Evolutionary conservation across 1,140 invertebrate species (phyloP), one percentile per base, ranked within the genome.

Genomic region (Bursaphelenchus mucronatus): DNA sequence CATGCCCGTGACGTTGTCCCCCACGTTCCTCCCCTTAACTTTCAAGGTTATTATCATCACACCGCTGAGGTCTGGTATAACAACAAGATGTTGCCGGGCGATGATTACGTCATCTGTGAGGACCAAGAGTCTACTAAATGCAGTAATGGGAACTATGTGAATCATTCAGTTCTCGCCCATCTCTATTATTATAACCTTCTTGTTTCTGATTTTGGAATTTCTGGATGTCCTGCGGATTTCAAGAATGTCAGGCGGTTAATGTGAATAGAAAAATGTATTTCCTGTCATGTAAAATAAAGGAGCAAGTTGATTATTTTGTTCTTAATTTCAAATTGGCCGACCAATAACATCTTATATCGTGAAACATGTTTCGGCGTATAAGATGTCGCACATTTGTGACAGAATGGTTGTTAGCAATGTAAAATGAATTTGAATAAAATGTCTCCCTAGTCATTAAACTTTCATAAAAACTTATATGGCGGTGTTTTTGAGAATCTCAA

Each of bases 31-130:
- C 44, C 62, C 40, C 52, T 62, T 11, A 51, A 50, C 45, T 63
- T 75, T 19, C 68, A 76, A 53, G 66, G 61, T n/a, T 76, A 76
- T 44, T 45, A 43, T 4, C 73, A 76, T 61, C 64, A 66, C 30
- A 45, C 51, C 39, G 9, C 46, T 39, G 64, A 66, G 59, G 64
- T 66, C 8, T 66, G 64, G 64, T 66, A 66, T 39, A 55, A 66
- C n/a, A 66, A 66, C 30, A 45, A 56, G 13, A 66, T 66, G 64
- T 17, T 10, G 2, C 21, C 49, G 41, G 64, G 64, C 4, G 46
- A 47, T 10, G n/a, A 0, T 0, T 66, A 13, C 43, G 13, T 66
- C 13, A 63, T 67, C 53, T 66, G 64, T 39, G 64, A 66, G 21
- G 63, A 64, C 3, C 63, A 68, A 15, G 64, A 66, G 19, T 39